A percentile compares a stretch with the other conserved stretches of the same genome.
These are phyloP conservation scores for Schizaphis graminum DNA, from an alignment of 2,888 invertebrate genomes.

Conservation along the genomic window DNA sequence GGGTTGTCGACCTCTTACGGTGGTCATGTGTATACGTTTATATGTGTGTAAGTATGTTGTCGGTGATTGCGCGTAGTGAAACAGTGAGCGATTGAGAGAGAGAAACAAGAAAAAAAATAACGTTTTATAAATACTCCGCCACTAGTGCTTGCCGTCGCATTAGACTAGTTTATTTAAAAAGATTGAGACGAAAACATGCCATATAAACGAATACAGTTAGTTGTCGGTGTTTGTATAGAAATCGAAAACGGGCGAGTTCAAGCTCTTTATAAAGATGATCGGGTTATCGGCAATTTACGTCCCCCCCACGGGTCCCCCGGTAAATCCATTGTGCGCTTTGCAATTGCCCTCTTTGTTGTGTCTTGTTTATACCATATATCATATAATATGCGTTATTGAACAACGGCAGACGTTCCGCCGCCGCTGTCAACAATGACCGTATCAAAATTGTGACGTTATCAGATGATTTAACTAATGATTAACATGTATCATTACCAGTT, in stretches of 20 bases:
- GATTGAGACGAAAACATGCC: constrained; percentile 25
- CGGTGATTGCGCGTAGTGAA: neutral
- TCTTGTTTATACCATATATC: neutral
- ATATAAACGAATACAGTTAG: constrained; percentile 36
- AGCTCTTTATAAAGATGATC: neutral
- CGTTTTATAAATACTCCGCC: constrained; percentile 57
- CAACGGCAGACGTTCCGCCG: neutral
- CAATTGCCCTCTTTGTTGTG: neutral
- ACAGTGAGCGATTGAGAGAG: neutral
- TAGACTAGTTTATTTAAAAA: constrained; percentile 54
- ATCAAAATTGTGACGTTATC: constrained; percentile 2
- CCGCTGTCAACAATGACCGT: neutral
- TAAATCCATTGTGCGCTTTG: neutral
- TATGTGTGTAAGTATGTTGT: neutral
- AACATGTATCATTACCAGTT: neutral
- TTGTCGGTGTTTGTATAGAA: constrained; percentile 6
- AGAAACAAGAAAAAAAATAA: constrained; percentile 19
- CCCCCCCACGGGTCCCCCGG: neutral
- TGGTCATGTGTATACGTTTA: constrained; percentile 17
- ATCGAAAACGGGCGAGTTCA: constrained; percentile 29
- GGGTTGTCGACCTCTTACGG: constrained; percentile 57
- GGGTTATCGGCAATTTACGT: neutral
- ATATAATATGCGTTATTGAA: neutral
- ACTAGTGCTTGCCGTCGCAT: neutral
- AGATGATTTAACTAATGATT: neutral